phyloP scores from a whole-genome alignment of 2,888 invertebrate species.

The Tetrapedia diversipes region DNA sequence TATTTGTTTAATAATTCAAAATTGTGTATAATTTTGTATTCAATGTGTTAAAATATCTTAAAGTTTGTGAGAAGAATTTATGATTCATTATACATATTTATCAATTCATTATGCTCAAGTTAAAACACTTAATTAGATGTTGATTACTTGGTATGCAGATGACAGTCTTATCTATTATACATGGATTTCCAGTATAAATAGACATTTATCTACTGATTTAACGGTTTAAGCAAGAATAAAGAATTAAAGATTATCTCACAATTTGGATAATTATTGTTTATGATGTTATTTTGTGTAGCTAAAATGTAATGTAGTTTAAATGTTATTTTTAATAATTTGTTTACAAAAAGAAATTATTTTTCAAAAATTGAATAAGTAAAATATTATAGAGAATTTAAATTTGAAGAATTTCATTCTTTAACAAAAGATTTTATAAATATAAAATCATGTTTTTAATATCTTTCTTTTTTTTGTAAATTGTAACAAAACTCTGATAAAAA shows the following conservation, averaged over 20 bases:
- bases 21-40: not conserved
- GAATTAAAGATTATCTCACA: constrained; percentile 8
- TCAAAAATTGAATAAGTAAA: not conserved
- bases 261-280: not conserved
- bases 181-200: constrained; percentile 64
- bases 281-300: not conserved
- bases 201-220: constrained; percentile 63
- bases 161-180: constrained; percentile 58
- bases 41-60: constrained; percentile 1
- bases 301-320: not conserved
- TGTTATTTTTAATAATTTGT: not conserved
- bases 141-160: constrained; percentile 40
- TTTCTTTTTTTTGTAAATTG: not conserved
- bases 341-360: not conserved
- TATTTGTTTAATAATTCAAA: constrained; percentile 3
- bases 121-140: constrained; percentile 30
- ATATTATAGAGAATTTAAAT: not conserved
- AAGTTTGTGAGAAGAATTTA: not conserved
- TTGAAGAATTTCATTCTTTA: not conserved
- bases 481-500: not conserved
- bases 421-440: no score
- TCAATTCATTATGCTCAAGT: constrained; percentile 1
- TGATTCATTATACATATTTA: not conserved
- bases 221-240: constrained; percentile 35
- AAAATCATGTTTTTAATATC: not conserved